Evolutionary conservation across 2,113 vertebrate species (phyloP).

Genomic region (Boulengeromyrus knoepffleri): DNA sequence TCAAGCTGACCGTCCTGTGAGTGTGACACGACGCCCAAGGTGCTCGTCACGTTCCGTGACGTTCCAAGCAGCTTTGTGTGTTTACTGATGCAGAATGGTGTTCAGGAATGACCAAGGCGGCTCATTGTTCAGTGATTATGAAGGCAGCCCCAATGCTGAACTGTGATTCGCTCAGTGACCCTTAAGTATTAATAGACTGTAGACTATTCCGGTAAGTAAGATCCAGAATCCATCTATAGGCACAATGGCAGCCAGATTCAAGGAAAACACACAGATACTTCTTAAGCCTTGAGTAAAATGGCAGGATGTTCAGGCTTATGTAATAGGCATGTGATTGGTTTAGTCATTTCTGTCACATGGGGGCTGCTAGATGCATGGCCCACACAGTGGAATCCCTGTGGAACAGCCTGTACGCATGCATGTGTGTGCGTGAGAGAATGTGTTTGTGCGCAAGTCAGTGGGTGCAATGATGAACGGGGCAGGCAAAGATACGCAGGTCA

Average conservation of each 20-base stretch:
- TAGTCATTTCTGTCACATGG: constrained; percentile 31
- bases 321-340: constrained; percentile 24
- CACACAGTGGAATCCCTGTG: constrained; percentile 12
- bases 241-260: background rate
- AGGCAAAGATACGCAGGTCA: background rate
- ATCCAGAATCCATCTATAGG: background rate
- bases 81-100: background rate
- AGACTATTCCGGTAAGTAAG: background rate
- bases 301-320: constrained; percentile 12
- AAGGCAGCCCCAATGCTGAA: background rate
- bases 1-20: background rate
- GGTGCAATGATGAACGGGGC: background rate
- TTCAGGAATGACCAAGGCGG: background rate
- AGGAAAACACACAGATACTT: background rate
- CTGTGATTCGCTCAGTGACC: background rate
- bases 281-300: background rate
- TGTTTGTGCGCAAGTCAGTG: background rate
- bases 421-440: background rate
- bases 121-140: background rate
- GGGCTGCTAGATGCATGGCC: constrained; percentile 9
- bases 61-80: background rate
- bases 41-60: background rate
- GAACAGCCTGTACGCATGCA: constrained; percentile 9
- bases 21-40: background rate
- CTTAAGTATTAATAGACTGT: background rate